phyloP scores from a whole-genome alignment of 2,113 vertebrate genomes.

The Erinaceus europaeus region DNA sequence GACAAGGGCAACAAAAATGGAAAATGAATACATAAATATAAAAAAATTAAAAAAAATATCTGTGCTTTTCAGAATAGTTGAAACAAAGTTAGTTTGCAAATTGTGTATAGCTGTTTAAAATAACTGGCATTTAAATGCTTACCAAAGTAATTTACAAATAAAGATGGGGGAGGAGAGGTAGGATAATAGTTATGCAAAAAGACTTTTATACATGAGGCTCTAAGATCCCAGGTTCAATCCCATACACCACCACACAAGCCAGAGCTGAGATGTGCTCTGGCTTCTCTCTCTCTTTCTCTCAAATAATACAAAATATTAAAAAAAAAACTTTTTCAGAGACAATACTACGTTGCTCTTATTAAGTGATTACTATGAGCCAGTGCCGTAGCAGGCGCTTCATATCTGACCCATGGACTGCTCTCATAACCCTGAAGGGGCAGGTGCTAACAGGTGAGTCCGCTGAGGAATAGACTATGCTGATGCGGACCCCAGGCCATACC shows the following conservation, averaged over 20 bases:
- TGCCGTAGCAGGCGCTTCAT: neutral
- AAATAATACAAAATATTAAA: too few relatives aligned
- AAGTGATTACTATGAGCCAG: neutral
- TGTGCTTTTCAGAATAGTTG: neutral
- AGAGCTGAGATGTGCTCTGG: too few relatives aligned
- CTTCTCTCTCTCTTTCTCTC: too few relatives aligned
- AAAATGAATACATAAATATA: too few relatives aligned
- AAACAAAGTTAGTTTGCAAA: constrained; percentile 25
- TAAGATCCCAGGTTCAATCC: too few relatives aligned
- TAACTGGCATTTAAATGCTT: neutral
- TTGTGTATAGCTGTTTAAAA: neutral
- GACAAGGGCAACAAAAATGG: too few relatives aligned
- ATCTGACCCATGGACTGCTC: neutral
- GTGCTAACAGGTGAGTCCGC: neutral
- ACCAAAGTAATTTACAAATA: neutral
- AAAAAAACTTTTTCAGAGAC: constrained; percentile 18
- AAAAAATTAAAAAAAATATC: too few relatives aligned
- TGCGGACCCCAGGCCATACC: neutral
- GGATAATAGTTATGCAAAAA: too few relatives aligned
- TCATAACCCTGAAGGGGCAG: neutral
- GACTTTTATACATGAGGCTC: too few relatives aligned
- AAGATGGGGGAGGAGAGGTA: too few relatives aligned
- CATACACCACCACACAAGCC: too few relatives aligned
- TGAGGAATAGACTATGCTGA: neutral
- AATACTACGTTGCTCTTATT: neutral